Evolutionary conservation across 2,797 vertebrate species (phyloP).

Genomic region (Spheniscus humboldti): DNA sequence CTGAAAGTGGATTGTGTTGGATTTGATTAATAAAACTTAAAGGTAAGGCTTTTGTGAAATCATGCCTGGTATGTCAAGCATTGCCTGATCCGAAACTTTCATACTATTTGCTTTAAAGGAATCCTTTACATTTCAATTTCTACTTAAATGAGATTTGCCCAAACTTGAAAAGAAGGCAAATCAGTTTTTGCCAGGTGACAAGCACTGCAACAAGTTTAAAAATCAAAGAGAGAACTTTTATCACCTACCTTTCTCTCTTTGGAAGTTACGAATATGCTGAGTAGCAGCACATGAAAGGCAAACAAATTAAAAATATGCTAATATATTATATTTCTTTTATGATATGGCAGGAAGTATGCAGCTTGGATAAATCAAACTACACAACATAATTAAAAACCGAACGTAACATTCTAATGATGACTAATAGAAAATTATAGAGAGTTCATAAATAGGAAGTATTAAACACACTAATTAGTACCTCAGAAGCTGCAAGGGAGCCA

Average conservation of each 20-base stretch:
- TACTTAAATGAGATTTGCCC: neutral
- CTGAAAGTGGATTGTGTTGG: neutral
- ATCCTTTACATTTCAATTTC: neutral
- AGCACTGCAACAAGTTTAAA: neutral
- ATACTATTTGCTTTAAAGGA: neutral
- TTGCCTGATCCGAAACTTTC: neutral
- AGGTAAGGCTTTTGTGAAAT: neutral
- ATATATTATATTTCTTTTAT: neutral
- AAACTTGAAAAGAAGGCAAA: neutral
- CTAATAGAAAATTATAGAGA: neutral
- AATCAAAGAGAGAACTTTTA: slow-evolving; percentile 19
- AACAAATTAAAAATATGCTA: slow-evolving; percentile 28
- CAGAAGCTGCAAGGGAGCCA: neutral
- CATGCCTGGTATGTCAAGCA: neutral
- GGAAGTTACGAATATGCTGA: neutral
- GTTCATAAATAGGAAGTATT: slow-evolving; percentile 16
- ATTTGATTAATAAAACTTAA: neutral
- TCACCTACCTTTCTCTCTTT: neutral
- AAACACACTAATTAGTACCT: slow-evolving; percentile 6
- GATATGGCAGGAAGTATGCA: neutral
- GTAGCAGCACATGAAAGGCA: slow-evolving; percentile 6
- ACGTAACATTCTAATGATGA: neutral
- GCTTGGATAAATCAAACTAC: neutral
- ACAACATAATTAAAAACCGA: neutral
- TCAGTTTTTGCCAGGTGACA: neutral